Evolutionary conservation across 2,888 invertebrate species (phyloP).

Genomic region (Sarcophaga subvicina): DNA sequence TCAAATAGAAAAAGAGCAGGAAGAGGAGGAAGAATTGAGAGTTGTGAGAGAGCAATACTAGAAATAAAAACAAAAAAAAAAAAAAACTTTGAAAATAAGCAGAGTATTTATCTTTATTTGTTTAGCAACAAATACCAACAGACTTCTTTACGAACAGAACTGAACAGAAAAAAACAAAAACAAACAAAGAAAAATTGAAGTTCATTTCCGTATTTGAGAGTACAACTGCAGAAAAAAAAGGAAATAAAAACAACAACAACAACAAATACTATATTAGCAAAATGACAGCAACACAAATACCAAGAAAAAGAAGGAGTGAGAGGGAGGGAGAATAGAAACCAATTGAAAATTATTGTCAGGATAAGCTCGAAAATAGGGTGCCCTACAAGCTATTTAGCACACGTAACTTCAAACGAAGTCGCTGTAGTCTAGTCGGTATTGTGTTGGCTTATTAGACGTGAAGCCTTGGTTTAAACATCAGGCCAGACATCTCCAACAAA

Average conservation of each 20-base stretch:
- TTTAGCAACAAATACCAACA: slow-evolving; percentile 47
- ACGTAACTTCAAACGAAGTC: too few species aligned
- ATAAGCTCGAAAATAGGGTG: too few species aligned
- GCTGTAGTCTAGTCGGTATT: too few species aligned
- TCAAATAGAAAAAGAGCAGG: too few species aligned
- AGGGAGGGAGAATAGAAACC: background rate
- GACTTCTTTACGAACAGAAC: slow-evolving; percentile 15
- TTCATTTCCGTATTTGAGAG: slow-evolving; percentile 63
- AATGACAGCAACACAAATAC: slow-evolving; percentile 39
- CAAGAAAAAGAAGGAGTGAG: slow-evolving; percentile 9
- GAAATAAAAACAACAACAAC: slow-evolving; percentile 20
- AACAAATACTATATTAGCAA: slow-evolving; percentile 52
- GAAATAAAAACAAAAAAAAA: too few species aligned
- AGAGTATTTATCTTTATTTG: slow-evolving; percentile 68
- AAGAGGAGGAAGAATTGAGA: too few species aligned
- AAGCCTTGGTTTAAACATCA: too few species aligned
- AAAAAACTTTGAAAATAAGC: background rate
- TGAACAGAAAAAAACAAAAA: background rate
- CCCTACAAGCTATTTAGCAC: too few species aligned
- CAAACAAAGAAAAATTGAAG: slow-evolving; percentile 32
- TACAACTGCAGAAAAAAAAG: slow-evolving; percentile 27
- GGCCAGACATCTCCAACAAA: too few species aligned
- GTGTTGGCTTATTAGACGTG: too few species aligned
- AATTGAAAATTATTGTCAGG: too few species aligned
- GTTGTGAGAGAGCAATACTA: too few species aligned